These are phyloP conservation scores for Columba janthina DNA, from an alignment of 2,113 vertebrate genomes.

Conservation along the genomic window DNA sequence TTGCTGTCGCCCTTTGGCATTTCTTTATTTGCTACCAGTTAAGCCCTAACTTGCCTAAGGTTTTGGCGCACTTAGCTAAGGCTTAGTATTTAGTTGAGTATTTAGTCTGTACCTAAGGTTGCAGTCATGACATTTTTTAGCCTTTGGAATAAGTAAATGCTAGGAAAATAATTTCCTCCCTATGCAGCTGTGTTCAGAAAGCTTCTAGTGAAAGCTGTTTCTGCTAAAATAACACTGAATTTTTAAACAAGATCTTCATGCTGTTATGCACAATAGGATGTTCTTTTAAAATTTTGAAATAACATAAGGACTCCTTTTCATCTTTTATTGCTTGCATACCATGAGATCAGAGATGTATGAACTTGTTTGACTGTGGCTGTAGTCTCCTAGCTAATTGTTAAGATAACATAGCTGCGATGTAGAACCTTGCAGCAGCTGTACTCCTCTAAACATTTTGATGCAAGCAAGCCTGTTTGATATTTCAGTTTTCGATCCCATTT, in stretches of 20 bases:
- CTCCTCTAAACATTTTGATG: neutral
- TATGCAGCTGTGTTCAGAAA: slow-evolving; percentile 13
- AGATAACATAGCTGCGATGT: neutral
- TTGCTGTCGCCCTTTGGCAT: neutral
- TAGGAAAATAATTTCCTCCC: slow-evolving; percentile 44
- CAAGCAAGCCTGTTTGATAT: neutral
- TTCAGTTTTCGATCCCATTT: neutral
- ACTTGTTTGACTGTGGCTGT: neutral
- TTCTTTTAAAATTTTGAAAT: slow-evolving; percentile 1
- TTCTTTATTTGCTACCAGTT: neutral
- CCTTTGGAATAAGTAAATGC: slow-evolving; percentile 50
- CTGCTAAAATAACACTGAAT: slow-evolving; percentile 56
- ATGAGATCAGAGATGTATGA: neutral
- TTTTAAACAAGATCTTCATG: slow-evolving; percentile 8
- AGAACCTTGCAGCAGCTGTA: neutral
- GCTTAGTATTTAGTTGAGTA: neutral
- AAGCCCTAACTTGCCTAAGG: neutral
- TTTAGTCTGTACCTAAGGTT: neutral
- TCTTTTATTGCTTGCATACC: neutral
- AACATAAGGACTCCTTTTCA: neutral
- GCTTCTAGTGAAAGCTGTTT: slow-evolving; percentile 26
- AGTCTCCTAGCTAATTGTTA: neutral
- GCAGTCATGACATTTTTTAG: slow-evolving; percentile 37
- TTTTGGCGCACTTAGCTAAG: neutral
- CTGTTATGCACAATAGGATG: neutral